phyloP scores from a whole-genome alignment of 2,888 invertebrate species.

The Tenthredo mesomela region DNA sequence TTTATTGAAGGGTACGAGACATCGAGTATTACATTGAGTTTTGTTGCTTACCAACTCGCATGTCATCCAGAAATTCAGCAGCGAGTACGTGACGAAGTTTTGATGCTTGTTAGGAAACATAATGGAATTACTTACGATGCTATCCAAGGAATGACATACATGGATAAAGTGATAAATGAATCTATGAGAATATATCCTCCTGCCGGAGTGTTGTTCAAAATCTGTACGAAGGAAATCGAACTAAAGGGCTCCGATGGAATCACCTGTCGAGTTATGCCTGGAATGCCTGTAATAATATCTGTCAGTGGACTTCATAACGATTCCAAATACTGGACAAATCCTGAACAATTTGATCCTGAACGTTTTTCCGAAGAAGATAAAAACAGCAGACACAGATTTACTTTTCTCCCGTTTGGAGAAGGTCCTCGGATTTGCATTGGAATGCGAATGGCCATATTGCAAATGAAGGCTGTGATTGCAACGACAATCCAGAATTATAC shows the following conservation, averaged over 20 bases:
- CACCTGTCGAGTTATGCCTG: too few relatives aligned
- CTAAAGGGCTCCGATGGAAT: too few relatives aligned
- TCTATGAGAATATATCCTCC: too few relatives aligned
- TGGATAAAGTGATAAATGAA: too few relatives aligned
- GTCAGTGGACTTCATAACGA: conserved; percentile 47
- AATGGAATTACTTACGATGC: conserved; percentile 78
- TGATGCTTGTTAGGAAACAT: conserved; percentile 67
- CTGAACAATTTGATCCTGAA: conserved; percentile 66
- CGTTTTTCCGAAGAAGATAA: conserved; percentile 64
- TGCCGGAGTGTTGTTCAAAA: too few relatives aligned
- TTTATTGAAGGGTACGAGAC: too few relatives aligned
- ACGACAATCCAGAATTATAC: conserved; percentile 60
- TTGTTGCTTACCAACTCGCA: too few relatives aligned
- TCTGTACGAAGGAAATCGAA: too few relatives aligned
- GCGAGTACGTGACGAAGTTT: conserved; percentile 63
- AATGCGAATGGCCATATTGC: conserved; percentile 65
- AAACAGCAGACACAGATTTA: conserved; percentile 58
- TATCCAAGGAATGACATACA: conserved; percentile 78
- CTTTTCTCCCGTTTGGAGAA: conserved; percentile 68
- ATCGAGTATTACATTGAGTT: too few relatives aligned
- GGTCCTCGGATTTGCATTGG: conserved; percentile 70
- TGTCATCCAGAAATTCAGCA: too few relatives aligned
- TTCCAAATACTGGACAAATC: conserved; percentile 62
- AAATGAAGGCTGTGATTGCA: conserved; percentile 62
- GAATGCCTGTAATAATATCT: too few relatives aligned